Evolutionary conservation across 2,797 vertebrate species (phyloP).

Genomic region (Halcyon leucocephala): DNA sequence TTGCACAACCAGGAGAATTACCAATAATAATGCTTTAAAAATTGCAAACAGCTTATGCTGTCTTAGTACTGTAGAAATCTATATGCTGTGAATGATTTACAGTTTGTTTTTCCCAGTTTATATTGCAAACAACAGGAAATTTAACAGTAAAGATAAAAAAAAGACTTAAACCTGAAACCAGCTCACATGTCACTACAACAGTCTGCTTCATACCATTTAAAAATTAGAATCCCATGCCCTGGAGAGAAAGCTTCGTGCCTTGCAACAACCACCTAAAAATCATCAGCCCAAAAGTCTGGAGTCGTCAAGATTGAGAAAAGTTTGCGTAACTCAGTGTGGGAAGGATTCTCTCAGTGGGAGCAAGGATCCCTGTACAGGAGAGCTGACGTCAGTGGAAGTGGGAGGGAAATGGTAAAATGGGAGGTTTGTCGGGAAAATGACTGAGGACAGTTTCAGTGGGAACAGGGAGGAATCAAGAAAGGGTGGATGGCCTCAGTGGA

Average conservation of each 20-base stretch:
- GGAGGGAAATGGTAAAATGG: slow-evolving; percentile 37
- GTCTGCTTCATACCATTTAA: background rate
- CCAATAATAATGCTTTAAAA: background rate
- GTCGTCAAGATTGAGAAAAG: background rate
- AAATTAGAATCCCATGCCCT: background rate
- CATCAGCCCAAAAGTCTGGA: background rate
- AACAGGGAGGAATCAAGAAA: slow-evolving; percentile 16
- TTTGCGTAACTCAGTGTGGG: slow-evolving; percentile 17
- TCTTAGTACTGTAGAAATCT: background rate
- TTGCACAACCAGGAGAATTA: background rate
- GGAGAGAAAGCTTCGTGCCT: background rate
- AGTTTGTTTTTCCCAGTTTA: background rate
- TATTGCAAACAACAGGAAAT: background rate
- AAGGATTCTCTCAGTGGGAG: slow-evolving; percentile 46
- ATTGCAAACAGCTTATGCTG: background rate
- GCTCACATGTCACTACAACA: background rate
- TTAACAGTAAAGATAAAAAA: background rate
- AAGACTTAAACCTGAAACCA: background rate
- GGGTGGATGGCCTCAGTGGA: slow-evolving; percentile 1
- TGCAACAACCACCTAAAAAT: background rate
- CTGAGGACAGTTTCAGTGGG: background rate
- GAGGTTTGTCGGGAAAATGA: slow-evolving; percentile 21
- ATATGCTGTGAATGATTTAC: background rate
- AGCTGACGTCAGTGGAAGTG: slow-evolving; percentile 62
- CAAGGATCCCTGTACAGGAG: slow-evolving; percentile 20